These are phyloP conservation scores for Myzus persicae DNA, from an alignment of 1,140 invertebrate genomes.

Conservation along the genomic window DNA sequence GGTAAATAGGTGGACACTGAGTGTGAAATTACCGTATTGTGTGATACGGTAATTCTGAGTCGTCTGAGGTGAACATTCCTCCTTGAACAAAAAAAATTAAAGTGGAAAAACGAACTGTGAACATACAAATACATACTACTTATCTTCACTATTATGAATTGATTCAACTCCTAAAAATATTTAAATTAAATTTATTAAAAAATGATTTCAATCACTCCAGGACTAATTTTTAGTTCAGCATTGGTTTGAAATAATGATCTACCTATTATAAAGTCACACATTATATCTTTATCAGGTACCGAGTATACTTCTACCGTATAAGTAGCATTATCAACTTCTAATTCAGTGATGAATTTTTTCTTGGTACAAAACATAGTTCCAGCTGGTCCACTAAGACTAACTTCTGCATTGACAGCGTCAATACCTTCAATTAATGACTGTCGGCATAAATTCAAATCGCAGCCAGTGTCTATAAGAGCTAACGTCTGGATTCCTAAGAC, in stretches of 20 bases:
- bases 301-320: background rate
- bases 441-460: background rate
- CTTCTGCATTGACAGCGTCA: background rate
- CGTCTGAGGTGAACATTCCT: no score
- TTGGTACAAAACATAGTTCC: background rate
- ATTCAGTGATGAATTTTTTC: background rate
- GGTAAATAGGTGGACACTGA: no score
- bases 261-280: background rate
- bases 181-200: no score
- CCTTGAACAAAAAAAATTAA: no score
- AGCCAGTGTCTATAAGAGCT: background rate
- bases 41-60: no score
- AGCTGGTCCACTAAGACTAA: background rate
- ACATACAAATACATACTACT: no score
- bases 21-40: no score
- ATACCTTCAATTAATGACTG: background rate
- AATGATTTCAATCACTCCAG: background rate
- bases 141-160: no score
- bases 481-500: background rate
- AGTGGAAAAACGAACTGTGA: no score
- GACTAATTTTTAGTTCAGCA: background rate
- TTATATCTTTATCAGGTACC: background rate
- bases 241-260: background rate
- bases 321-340: background rate
- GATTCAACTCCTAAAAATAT: no score